phyloP scores from a whole-genome alignment of 2,888 invertebrate genomes.

The Eristalis intricaria region DNA sequence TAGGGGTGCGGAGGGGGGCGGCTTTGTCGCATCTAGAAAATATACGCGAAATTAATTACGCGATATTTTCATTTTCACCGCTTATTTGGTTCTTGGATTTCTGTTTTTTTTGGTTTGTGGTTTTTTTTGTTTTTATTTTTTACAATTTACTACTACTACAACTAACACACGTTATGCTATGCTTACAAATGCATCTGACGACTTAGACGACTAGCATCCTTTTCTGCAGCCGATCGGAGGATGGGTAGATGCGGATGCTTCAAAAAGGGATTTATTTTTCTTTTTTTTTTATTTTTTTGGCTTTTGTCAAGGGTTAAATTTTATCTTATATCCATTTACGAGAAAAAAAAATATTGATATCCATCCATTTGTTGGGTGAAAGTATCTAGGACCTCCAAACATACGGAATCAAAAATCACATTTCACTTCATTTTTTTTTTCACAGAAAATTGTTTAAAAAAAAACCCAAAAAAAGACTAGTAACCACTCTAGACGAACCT shows the following conservation, averaged over 20 bases:
- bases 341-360: background rate
- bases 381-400: background rate
- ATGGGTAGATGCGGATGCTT: background rate
- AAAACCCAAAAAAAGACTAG: background rate
- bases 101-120: constrained; percentile 11
- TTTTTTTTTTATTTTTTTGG: too few relatives aligned
- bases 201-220: constrained; percentile 35
- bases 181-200: constrained; percentile 57
- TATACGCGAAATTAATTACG: constrained; percentile 68
- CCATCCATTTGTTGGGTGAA: background rate
- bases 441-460: background rate
- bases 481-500: background rate
- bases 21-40: constrained; percentile 57
- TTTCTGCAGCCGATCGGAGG: background rate
- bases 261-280: constrained; percentile 15
- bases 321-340: background rate
- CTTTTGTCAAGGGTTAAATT: background rate
- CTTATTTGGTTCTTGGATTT: background rate
- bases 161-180: constrained; percentile 58
- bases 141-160: constrained; percentile 67
- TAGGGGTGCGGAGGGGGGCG: background rate
- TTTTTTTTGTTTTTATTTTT: constrained; percentile 7
- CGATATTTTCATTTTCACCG: constrained; percentile 32
- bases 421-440: constrained; percentile 19
- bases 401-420: constrained; percentile 3